These are phyloP conservation scores for Ceyx melanurus DNA, from an alignment of 2,113 vertebrate species.

Conservation along the genomic window DNA sequence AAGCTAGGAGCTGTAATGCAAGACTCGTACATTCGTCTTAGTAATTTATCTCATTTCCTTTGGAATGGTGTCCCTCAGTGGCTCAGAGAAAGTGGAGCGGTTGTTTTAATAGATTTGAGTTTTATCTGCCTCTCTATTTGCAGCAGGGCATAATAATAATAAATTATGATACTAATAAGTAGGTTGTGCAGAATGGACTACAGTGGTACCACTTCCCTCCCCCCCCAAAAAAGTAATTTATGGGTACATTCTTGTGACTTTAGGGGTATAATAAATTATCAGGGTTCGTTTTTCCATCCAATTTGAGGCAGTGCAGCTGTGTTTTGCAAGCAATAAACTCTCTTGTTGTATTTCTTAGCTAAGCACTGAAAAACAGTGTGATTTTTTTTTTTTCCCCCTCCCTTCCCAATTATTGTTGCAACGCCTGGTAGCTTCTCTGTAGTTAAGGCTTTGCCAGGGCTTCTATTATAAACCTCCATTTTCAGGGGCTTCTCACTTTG, in stretches of 20 bases:
- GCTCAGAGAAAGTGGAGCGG: conserved; percentile 67
- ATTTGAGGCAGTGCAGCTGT: conserved; percentile 78
- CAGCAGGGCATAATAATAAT: conserved; percentile 76
- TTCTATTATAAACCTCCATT: conserved; percentile 68
- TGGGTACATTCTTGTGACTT: conserved; percentile 77
- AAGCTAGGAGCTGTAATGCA: not conserved
- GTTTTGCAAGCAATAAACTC: conserved; percentile 78
- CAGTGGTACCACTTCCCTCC: conserved; percentile 52
- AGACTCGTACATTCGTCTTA: conserved; percentile 33
- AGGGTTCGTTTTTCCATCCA: conserved; percentile 75
- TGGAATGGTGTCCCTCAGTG: conserved; percentile 65
- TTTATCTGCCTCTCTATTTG: conserved; percentile 75
- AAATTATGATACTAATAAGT: conserved; percentile 82
- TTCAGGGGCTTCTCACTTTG: conserved; percentile 57
- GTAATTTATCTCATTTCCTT: conserved; percentile 70
- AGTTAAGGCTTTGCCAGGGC: conserved; percentile 68
- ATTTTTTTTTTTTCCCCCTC: conserved; percentile 38
- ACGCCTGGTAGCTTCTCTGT: conserved; percentile 66
- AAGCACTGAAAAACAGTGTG: conserved; percentile 72
- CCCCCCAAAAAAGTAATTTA: conserved; percentile 75
- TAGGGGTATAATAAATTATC: conserved; percentile 81
- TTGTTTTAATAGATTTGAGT: conserved; percentile 79
- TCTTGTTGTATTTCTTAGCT: conserved; percentile 73
- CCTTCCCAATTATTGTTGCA: conserved; percentile 69
- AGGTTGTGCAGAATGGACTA: conserved; percentile 69